Percentiles rank a stretch among this genome's conserved stretches.
Evolutionary conservation across 2,888 invertebrate genomes (phyloP).

Genomic region (Kuschelorhynchus macadamiae): DNA sequence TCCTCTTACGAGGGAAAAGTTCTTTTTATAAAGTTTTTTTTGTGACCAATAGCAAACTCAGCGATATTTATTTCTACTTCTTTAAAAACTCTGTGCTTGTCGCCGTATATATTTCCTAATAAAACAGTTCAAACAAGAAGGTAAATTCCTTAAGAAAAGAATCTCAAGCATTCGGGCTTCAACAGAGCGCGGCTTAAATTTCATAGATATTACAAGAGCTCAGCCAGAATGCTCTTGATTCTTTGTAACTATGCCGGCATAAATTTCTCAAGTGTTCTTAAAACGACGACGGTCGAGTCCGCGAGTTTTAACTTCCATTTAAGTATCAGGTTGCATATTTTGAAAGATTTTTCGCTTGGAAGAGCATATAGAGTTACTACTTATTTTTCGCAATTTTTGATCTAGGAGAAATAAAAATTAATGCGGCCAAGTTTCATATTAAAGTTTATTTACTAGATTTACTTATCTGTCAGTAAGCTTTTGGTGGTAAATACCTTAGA

Average conservation of each 20-base stretch:
- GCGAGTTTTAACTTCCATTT: constrained; percentile 40
- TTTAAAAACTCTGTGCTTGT: no score
- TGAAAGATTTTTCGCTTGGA: constrained; percentile 16
- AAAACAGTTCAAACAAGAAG: constrained; percentile 24
- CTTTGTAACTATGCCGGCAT: constrained; percentile 44
- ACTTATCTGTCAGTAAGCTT: no score
- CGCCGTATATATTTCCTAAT: constrained; percentile 3
- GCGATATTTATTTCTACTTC: no score
- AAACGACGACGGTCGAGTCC: constrained; percentile 32
- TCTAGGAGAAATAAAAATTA: no score
- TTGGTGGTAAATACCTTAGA: no score
- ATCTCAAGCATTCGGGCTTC: constrained; percentile 25
- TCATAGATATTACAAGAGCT: constrained; percentile 48
- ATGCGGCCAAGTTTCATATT: no score
- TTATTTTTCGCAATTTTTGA: no score
- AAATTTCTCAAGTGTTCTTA: constrained; percentile 48
- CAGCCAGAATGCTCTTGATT: constrained; percentile 45
- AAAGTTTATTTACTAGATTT: no score
- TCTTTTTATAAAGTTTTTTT: no score
- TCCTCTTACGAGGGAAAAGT: no score
- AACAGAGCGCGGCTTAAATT: constrained; percentile 40
- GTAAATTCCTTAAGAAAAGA: constrained; percentile 37
- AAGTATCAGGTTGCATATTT: constrained; percentile 43
- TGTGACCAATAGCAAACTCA: no score
- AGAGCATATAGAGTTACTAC: no score